A percentile compares a stretch with the other conserved stretches of the same genome.
These are phyloP conservation scores for Formica exsecta DNA, from an alignment of 1,140 invertebrate species.

Conservation along the genomic window DNA sequence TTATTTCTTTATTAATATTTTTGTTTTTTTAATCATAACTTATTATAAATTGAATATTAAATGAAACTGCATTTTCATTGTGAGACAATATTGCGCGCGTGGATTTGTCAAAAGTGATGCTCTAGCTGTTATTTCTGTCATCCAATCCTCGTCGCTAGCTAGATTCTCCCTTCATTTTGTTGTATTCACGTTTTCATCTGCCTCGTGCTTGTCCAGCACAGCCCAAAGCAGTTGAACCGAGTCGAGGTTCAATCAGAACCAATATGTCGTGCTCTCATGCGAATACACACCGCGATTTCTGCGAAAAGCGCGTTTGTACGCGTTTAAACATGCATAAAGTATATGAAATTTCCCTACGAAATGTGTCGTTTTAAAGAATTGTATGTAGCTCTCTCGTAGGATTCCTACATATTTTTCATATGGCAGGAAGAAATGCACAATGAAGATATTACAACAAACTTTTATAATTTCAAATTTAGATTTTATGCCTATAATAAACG, in stretches of 20 bases:
- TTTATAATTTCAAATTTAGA: background rate
- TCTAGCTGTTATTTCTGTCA: constrained; percentile 58
- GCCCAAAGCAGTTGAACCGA: constrained; percentile 36
- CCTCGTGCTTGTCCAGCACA: constrained; percentile 43
- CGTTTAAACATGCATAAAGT: constrained; percentile 57
- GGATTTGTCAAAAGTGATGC: constrained; percentile 34
- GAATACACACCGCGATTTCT: constrained; percentile 57
- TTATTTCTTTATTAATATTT: background rate
- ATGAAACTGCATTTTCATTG: constrained; percentile 25
- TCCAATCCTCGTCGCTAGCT: constrained; percentile 39
- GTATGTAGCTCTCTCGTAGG: background rate
- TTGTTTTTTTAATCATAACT: constrained; percentile 2
- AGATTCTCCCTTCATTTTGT: constrained; percentile 60
- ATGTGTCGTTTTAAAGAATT: constrained; percentile 25
- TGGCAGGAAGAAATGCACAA: background rate
- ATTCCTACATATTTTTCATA: background rate
- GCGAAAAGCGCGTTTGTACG: constrained; percentile 41
- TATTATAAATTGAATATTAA: constrained; percentile 32
- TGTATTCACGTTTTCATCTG: constrained; percentile 59
- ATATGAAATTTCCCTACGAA: constrained; percentile 43
- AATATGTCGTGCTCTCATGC: constrained; percentile 61
- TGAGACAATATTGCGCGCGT: background rate
- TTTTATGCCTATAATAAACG: background rate
- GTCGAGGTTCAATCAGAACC: constrained; percentile 66
- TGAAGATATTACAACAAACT: background rate